These are phyloP conservation scores for Galerucella pusilla DNA, from an alignment of 2,888 invertebrate genomes.

Conservation along the genomic window DNA sequence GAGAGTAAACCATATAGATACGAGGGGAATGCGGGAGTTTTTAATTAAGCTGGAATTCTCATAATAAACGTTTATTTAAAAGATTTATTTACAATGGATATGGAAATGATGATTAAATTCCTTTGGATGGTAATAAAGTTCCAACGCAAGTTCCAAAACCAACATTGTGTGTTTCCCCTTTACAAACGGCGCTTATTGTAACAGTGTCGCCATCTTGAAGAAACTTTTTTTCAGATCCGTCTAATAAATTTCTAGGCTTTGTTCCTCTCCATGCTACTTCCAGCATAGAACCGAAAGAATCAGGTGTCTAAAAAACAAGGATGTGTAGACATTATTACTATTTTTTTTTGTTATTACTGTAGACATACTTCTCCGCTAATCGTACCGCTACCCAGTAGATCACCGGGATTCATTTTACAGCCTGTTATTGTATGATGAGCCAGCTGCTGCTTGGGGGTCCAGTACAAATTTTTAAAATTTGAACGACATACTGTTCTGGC, in stretches of 20 bases:
- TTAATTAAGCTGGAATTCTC: not conserved
- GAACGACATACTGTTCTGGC: constrained; percentile 82
- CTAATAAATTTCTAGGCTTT: constrained; percentile 80
- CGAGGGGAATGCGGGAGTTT: not conserved
- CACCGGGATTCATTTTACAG: constrained; percentile 94
- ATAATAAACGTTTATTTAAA: not conserved
- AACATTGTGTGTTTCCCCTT: constrained; percentile 79
- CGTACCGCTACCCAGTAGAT: constrained; percentile 96
- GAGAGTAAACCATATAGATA: not conserved
- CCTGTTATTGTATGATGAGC: constrained; percentile 97
- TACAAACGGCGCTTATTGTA: constrained; percentile 86
- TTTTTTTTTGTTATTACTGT: not conserved
- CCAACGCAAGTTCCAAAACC: constrained; percentile 95
- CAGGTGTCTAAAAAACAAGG: constrained; percentile 72
- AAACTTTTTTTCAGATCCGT: constrained; percentile 88
- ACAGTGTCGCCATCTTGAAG: constrained; percentile 95
- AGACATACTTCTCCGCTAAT: constrained; percentile 88
- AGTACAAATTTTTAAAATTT: constrained; percentile 95
- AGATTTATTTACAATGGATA: too few species aligned
- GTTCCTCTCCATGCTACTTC: constrained; percentile 97
- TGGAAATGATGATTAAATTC: constrained; percentile 10
- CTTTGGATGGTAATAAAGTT: constrained; percentile 81
- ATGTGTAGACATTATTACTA: not conserved
- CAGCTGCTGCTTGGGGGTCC: constrained; percentile 97
- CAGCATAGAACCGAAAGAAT: constrained; percentile 93